Evolutionary conservation across 2,888 invertebrate species (phyloP).

Genomic region (Kuschelorhynchus macadamiae): DNA sequence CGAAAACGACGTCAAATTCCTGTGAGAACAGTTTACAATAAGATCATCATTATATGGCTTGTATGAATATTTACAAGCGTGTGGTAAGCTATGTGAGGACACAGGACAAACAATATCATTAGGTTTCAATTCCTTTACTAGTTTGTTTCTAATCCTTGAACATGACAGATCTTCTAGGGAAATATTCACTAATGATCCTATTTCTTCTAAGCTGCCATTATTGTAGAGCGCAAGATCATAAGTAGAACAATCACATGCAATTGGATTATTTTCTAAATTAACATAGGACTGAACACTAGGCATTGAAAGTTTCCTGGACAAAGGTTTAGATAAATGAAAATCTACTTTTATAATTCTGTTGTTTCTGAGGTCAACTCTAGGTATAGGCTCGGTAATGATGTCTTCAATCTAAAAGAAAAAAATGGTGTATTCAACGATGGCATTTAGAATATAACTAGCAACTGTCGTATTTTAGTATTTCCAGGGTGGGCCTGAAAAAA

Average conservation of each 20-base stretch:
- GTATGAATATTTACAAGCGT: conserved; percentile 70
- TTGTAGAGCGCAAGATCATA: conserved; percentile 72
- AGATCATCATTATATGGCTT: conserved; percentile 69
- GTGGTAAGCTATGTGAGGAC: conserved; percentile 67
- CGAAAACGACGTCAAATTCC: conserved; percentile 65
- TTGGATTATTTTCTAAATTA: conserved; percentile 73
- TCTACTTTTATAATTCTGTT: conserved; percentile 34
- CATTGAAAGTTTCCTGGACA: neutral
- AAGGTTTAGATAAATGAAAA: conserved; percentile 17
- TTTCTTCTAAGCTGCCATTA: conserved; percentile 66
- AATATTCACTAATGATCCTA: conserved; percentile 52
- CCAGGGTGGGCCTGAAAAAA: no score
- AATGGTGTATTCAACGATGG: no score
- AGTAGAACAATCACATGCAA: conserved; percentile 75
- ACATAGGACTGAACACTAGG: conserved; percentile 55
- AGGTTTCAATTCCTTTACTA: conserved; percentile 64
- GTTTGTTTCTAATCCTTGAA: conserved; percentile 63
- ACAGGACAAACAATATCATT: conserved; percentile 70
- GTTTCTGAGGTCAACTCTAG: conserved; percentile 32
- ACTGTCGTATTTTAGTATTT: no score
- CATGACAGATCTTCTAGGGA: conserved; percentile 67
- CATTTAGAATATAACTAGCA: no score
- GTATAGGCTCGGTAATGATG: conserved; percentile 45
- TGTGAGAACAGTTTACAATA: conserved; percentile 55
- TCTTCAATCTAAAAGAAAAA: conserved; percentile 7